A percentile compares a stretch with the other conserved stretches of the same genome.
phyloP scores from a whole-genome alignment of 2,797 vertebrate species.

The Aselliscus stoliczkanus region DNA sequence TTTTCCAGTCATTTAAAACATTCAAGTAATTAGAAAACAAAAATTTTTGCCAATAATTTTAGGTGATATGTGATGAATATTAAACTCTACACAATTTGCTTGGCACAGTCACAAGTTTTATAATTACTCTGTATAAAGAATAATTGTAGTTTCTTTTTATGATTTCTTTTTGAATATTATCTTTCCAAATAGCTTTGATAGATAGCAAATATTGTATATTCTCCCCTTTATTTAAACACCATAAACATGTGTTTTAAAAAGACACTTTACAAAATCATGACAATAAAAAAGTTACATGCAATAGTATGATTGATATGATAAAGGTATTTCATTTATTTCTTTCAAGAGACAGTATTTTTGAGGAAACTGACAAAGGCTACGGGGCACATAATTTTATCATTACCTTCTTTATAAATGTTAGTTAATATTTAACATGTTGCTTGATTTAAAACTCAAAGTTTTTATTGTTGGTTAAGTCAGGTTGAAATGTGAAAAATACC shows the following conservation, averaged over 20 bases:
- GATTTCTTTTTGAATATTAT: background rate
- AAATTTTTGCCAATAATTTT: background rate
- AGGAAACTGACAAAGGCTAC: background rate
- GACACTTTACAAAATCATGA: background rate
- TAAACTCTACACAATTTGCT: background rate
- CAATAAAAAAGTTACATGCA: background rate
- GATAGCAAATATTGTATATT: background rate
- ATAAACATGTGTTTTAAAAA: background rate
- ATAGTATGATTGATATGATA: background rate
- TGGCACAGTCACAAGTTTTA: background rate
- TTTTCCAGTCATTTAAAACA: conserved; percentile 16
- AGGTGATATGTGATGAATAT: background rate
- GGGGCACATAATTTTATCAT: background rate
- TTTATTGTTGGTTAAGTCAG: background rate
- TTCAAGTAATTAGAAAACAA: background rate
- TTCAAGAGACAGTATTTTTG: background rate
- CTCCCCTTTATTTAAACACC: background rate
- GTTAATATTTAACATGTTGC: background rate
- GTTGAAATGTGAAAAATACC: conserved; percentile 1
- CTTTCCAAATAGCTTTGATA: background rate
- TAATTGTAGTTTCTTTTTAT: background rate
- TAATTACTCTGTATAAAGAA: background rate
- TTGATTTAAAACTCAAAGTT: background rate
- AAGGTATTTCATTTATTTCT: background rate
- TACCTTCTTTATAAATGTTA: conserved; percentile 9